Evolutionary conservation across 2,113 vertebrate genomes (phyloP).

Genomic region (Urocynchramus pylzowi): DNA sequence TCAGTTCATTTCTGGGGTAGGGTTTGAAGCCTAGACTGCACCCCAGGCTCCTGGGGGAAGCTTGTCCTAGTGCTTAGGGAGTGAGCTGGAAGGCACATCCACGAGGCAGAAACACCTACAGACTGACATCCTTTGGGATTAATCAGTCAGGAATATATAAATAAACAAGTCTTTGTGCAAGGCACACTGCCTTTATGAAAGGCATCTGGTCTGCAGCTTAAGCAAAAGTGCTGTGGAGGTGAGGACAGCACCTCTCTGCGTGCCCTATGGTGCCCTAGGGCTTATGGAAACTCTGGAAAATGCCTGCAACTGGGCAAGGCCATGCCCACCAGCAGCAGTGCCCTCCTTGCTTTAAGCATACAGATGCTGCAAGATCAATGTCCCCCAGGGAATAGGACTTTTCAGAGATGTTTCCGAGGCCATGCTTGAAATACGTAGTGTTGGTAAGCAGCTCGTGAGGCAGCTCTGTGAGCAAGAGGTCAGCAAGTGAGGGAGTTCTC

Average conservation of each 20-base stretch:
- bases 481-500: not conserved
- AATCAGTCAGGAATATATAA: not conserved
- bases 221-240: not conserved
- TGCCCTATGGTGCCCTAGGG: no score
- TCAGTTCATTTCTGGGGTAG: not conserved
- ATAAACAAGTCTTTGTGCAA: not conserved
- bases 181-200: not conserved
- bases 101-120: fast-evolving
- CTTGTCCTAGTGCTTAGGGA: not conserved
- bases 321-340: fast-evolving
- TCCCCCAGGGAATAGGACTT: not conserved
- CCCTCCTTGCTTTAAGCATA: not conserved
- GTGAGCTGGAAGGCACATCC: not conserved
- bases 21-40: not conserved
- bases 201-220: not conserved
- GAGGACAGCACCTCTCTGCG: fast-evolving
- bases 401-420: not conserved
- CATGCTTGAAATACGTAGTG: fast-evolving
- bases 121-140: not conserved
- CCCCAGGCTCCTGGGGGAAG: not conserved
- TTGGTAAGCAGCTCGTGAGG: fast-evolving
- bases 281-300: not conserved
- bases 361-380: not conserved
- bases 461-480: not conserved
- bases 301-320: not conserved